Percentiles rank a stretch among this genome's conserved stretches.
phyloP scores from a whole-genome alignment of 2,888 invertebrate species.

The Sarcophaga subvicina region DNA sequence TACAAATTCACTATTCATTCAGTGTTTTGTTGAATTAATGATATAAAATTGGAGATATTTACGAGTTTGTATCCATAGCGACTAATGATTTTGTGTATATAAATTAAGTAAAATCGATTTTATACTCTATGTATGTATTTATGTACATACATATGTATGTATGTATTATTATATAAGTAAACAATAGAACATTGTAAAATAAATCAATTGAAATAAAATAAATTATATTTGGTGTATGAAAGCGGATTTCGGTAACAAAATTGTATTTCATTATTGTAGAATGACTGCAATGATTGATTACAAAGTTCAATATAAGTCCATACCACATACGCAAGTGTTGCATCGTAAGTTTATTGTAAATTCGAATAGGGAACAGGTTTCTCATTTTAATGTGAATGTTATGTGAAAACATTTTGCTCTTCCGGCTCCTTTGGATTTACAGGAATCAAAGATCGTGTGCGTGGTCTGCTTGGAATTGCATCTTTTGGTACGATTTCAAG shows the following conservation, averaged over 20 bases:
- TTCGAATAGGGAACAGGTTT: too few relatives aligned
- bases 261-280: not conserved
- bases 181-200: slow-evolving; percentile 10
- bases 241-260: not conserved
- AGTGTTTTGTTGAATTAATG: slow-evolving; percentile 1
- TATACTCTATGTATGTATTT: not conserved
- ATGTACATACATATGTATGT: not conserved
- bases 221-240: not conserved
- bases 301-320: too few relatives aligned
- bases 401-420: too few relatives aligned
- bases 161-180: not conserved
- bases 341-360: too few relatives aligned
- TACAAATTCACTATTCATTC: slow-evolving; percentile 2
- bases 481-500: too few relatives aligned
- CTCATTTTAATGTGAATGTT: too few relatives aligned
- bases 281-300: too few relatives aligned
- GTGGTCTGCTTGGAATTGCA: too few relatives aligned
- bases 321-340: too few relatives aligned
- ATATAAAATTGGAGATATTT: slow-evolving; percentile 20
- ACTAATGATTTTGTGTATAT: slow-evolving; percentile 34
- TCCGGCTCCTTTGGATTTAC: too few relatives aligned
- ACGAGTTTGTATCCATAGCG: slow-evolving; percentile 23
- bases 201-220: slow-evolving; percentile 9
- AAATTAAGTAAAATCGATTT: slow-evolving; percentile 31
- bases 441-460: too few relatives aligned